phyloP scores from a whole-genome alignment of 1,140 invertebrate genomes.

The Bombus ignitus region DNA sequence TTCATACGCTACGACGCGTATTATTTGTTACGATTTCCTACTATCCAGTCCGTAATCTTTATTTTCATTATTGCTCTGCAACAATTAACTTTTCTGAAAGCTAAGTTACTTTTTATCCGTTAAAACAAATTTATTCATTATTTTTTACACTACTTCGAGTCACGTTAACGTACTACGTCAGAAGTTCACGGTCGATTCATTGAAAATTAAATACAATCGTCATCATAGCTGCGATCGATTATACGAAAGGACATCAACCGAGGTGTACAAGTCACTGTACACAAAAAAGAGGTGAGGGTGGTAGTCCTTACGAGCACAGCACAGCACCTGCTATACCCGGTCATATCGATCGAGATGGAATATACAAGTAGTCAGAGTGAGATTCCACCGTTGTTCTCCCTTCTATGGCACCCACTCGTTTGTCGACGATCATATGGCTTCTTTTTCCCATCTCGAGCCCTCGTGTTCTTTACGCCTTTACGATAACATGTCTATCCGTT shows the following conservation, averaged over 20 bases:
- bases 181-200: background rate
- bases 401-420: conserved; percentile 39
- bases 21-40: conserved; percentile 5
- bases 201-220: conserved; percentile 6
- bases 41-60: background rate
- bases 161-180: background rate
- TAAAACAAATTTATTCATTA: background rate
- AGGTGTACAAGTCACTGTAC: background rate
- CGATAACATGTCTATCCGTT: background rate
- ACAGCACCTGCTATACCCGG: conserved; percentile 33
- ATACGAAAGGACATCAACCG: background rate
- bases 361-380: conserved; percentile 40
- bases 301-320: conserved; percentile 25
- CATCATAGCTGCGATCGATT: background rate
- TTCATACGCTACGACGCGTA: background rate
- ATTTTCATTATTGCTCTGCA: background rate
- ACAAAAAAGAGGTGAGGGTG: conserved; percentile 11
- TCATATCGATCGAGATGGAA: conserved; percentile 66
- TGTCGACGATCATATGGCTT: conserved; percentile 56
- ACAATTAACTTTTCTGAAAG: background rate
- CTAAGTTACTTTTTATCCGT: background rate
- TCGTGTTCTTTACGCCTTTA: conserved; percentile 9
- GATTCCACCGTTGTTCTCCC: conserved; percentile 47
- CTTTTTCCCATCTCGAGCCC: conserved; percentile 27
- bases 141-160: background rate